Evolutionary conservation across 53 echinoderm and acorn worm species (phyloP).

Genomic region (Paracentrotus lividus): DNA sequence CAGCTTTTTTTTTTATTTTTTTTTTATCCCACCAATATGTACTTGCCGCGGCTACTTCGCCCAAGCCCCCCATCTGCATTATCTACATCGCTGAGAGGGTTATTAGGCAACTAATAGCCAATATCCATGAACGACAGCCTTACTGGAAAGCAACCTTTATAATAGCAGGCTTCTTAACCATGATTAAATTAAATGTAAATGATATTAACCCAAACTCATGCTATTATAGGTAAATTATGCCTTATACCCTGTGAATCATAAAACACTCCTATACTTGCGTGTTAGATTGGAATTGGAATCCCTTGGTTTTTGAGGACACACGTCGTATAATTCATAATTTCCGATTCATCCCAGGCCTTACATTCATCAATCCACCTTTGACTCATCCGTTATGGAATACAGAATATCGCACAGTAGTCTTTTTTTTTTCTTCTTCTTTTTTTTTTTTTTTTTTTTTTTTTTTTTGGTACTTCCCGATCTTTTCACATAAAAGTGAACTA

Average conservation of each 20-base stretch:
- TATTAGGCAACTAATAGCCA: too few relatives aligned
- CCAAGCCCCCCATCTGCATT: too few relatives aligned
- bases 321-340: slow-evolving; percentile 34
- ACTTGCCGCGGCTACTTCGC: too few relatives aligned
- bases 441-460: neutral
- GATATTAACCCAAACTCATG: neutral
- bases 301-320: slow-evolving; percentile 8
- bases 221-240: neutral
- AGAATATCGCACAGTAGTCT: neutral
- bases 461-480: neutral
- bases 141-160: too few relatives aligned
- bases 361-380: neutral
- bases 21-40: too few relatives aligned
- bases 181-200: too few relatives aligned
- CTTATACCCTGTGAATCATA: neutral
- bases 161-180: too few relatives aligned
- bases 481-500: neutral
- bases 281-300: neutral
- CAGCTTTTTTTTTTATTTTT: too few relatives aligned
- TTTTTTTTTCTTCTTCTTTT: neutral
- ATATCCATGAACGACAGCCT: too few relatives aligned
- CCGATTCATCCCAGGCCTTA: slow-evolving; percentile 3
- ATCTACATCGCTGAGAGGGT: too few relatives aligned
- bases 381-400: neutral
- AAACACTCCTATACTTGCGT: neutral